phyloP scores from a whole-genome alignment of 2,888 invertebrate genomes.

The Hypselothyrea guttata region DNA sequence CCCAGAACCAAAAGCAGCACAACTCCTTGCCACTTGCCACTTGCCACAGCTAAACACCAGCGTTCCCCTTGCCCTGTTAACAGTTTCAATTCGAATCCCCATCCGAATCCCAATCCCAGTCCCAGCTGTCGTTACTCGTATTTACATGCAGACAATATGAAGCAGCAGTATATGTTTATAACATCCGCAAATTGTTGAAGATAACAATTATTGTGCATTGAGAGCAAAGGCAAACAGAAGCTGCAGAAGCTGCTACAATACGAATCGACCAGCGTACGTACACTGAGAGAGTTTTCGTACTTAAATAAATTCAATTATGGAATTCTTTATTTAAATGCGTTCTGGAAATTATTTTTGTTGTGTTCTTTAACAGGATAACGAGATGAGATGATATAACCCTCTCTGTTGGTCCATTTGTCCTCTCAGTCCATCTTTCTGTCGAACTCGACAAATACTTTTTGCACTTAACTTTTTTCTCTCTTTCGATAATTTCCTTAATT shows the following conservation, averaged over 20 bases:
- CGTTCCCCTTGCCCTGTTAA: neutral
- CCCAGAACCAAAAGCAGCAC: slow-evolving; percentile 24
- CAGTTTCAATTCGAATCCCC: slow-evolving; percentile 8
- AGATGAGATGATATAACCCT: too few species aligned
- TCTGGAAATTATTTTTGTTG: too few species aligned
- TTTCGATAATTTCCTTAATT: too few species aligned
- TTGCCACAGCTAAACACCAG: too few species aligned
- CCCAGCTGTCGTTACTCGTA: slow-evolving; percentile 57
- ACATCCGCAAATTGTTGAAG: slow-evolving; percentile 77
- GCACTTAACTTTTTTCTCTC: too few species aligned
- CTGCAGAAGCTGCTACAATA: slow-evolving; percentile 33
- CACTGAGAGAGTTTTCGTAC: too few species aligned
- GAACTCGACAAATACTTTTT: too few species aligned
- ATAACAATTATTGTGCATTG: slow-evolving; percentile 76
- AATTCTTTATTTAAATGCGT: too few species aligned
- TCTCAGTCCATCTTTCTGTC: too few species aligned
- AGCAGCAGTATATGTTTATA: slow-evolving; percentile 75
- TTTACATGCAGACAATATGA: slow-evolving; percentile 75
- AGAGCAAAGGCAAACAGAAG: slow-evolving; percentile 60
- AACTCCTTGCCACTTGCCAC: neutral
- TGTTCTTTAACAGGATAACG: too few species aligned
- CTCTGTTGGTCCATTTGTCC: too few species aligned
- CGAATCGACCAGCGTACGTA: slow-evolving; percentile 24
- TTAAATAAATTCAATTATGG: too few species aligned
- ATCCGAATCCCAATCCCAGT: slow-evolving; percentile 25